Base-by-base conservation (phyloP, 2,888 invertebrate genomes). In the Drosophila sordidapex region DNA sequence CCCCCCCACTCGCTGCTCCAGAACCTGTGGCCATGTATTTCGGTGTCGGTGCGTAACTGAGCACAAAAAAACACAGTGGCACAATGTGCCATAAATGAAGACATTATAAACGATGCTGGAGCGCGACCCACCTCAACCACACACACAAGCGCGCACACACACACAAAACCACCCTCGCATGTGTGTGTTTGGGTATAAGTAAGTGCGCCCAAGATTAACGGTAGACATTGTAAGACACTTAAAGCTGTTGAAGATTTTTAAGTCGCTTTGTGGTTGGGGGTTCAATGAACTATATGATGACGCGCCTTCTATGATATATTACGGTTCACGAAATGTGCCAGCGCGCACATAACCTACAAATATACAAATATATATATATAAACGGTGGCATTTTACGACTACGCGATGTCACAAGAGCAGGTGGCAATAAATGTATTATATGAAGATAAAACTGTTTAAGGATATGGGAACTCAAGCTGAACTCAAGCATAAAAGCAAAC, bases 1-100 rank as follows among this genome's bases (percentile, higher is more conserved):
- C 25, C 51, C 11, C 18, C 1, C 18, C 36, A 13, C 21, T 11
- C 40, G 2, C 25, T 29, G 5, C 25, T 35, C n/a, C n/a, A 48
- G 40, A 53, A 58, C 59, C 70, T 59, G 54, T 64, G 51, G 60
- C 70, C 65, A 65, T 88, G 72, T 76, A 74, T 77, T 82, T 90
- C 76, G 90, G 85, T 86, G 87, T 87, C 79, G 85, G 85, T 87
- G 90, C 87, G 87, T 87, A 87, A 87, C 90, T 87, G 89, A 87
- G 89, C 90, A 87, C 79, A 70, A 75, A 83, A 78, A 82, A 74
- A 67, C 64, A 57, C 65, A 49, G 72, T 83, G 76, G 70, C 86
- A 90, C 89, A 85, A 81, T 89, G 72, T 84, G 87, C 87, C 89
- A 85, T 88, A 86, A 86, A 86, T 90, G 89, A 90, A 86, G 85